phyloP scores from a whole-genome alignment of 2,888 invertebrate genomes.

The Pocota personata region DNA sequence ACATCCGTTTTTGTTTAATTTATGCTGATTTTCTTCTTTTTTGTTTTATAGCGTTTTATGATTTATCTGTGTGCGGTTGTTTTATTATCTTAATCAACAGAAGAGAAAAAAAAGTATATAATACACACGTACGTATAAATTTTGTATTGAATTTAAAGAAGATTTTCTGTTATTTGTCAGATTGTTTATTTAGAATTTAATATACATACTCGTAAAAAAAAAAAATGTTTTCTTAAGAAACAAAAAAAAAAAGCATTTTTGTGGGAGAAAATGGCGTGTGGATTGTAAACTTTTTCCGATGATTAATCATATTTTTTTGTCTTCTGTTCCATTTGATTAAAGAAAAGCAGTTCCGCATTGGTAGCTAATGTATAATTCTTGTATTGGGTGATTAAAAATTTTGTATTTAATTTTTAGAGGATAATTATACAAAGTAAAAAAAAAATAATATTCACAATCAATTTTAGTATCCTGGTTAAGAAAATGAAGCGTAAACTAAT shows the following conservation, averaged over 20 bases:
- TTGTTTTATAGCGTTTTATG: conserved; percentile 34
- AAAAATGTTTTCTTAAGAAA: conserved; percentile 21
- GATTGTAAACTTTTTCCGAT: conserved; percentile 48
- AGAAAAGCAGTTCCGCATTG: conserved; percentile 37
- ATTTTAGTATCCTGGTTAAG: conserved; percentile 13
- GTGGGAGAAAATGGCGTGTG: conserved; percentile 38
- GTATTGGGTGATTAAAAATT: conserved; percentile 26
- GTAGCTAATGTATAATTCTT: conserved; percentile 40
- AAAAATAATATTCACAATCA: conserved; percentile 36
- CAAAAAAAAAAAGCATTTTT: conserved; percentile 27
- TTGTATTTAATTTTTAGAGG: conserved; percentile 22
- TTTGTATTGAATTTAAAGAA: conserved; percentile 47
- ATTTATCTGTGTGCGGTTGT: conserved; percentile 60
- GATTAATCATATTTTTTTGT: conserved; percentile 48
- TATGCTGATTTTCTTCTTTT: conserved; percentile 27
- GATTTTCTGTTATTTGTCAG: conserved; percentile 46
- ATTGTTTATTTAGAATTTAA: conserved; percentile 69
- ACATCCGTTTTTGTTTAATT: conserved; percentile 31
- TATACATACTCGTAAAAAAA: conserved; percentile 51
- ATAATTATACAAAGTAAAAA: conserved; percentile 36
- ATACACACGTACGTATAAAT: conserved; percentile 32
- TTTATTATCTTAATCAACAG: conserved; percentile 50
- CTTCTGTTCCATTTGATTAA: conserved; percentile 32
- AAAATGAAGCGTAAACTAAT: conserved; percentile 48
- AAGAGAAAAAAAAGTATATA: background rate